Conservation (phyloP, 2,113 vertebrate species). For the Baryphthengus martii region DNA sequence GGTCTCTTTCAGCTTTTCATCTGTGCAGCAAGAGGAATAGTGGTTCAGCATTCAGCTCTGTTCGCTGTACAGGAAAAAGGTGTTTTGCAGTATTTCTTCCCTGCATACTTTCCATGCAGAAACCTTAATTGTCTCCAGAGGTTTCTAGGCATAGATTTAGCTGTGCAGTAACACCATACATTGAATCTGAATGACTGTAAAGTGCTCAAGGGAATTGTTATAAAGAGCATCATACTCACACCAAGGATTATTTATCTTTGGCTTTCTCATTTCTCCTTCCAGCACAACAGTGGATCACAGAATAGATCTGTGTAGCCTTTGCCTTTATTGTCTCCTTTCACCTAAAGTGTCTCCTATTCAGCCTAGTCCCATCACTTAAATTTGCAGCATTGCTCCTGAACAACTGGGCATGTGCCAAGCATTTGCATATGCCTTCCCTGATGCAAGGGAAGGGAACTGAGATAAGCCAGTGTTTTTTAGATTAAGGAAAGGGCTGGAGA, state of each 20-base stretch:
- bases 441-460: not conserved
- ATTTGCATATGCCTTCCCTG: not conserved
- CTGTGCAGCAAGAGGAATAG: not conserved
- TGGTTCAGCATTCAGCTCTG: not conserved
- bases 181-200: not conserved
- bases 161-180: not conserved
- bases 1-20: not conserved
- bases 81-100: not conserved
- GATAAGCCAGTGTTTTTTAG: not conserved
- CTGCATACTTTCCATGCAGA: not conserved
- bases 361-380: not conserved
- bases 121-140: not conserved
- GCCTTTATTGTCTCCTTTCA: not conserved
- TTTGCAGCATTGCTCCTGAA: not conserved
- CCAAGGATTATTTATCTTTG: not conserved
- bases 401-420: not conserved
- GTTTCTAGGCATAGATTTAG: not conserved
- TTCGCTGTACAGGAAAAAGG: not conserved
- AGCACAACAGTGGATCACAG: not conserved
- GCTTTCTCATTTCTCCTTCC: not conserved
- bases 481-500: not conserved
- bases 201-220: not conserved
- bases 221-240: not conserved
- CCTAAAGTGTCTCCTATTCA: not conserved
- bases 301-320: not conserved